Conservation (phyloP, 1,140 invertebrate genomes). For the Polyergus mexicanus region DNA sequence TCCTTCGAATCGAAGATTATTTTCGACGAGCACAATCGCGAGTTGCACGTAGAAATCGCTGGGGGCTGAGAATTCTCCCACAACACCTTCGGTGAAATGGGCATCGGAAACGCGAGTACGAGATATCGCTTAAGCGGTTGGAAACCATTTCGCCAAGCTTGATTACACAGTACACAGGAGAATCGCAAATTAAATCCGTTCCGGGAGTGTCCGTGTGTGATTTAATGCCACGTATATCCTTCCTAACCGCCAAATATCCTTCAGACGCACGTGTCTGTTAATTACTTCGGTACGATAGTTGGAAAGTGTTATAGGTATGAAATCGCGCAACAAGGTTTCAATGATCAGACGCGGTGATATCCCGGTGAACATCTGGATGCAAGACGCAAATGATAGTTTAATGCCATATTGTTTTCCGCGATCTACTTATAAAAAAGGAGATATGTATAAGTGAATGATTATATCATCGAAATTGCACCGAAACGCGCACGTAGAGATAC, state of each 20-base stretch:
- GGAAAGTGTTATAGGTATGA: slow-evolving; percentile 6
- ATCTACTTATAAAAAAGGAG: not conserved
- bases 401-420: not conserved
- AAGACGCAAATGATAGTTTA: not conserved
- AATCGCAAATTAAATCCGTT: slow-evolving; percentile 69
- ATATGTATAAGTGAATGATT: slow-evolving; percentile 1
- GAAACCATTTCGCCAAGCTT: slow-evolving; percentile 51
- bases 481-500: not conserved
- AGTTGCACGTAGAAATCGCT: slow-evolving; percentile 24
- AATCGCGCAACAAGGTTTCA: not conserved
- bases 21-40: slow-evolving; percentile 32
- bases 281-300: slow-evolving; percentile 21
- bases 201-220: slow-evolving; percentile 1
- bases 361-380: not conserved
- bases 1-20: slow-evolving; percentile 3
- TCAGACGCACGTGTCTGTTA: slow-evolving; percentile 30
- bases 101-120: slow-evolving; percentile 45
- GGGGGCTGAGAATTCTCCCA: not conserved
- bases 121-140: slow-evolving; percentile 31
- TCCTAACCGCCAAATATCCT: slow-evolving; percentile 3
- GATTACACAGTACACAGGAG: slow-evolving; percentile 66
- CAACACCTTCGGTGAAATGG: slow-evolving; percentile 39
- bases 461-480: not conserved
- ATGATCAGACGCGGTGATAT: slow-evolving; percentile 3
- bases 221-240: slow-evolving; percentile 30